Conservation (phyloP, 2,888 invertebrate species). For the Eilema griseolum region DNA sequence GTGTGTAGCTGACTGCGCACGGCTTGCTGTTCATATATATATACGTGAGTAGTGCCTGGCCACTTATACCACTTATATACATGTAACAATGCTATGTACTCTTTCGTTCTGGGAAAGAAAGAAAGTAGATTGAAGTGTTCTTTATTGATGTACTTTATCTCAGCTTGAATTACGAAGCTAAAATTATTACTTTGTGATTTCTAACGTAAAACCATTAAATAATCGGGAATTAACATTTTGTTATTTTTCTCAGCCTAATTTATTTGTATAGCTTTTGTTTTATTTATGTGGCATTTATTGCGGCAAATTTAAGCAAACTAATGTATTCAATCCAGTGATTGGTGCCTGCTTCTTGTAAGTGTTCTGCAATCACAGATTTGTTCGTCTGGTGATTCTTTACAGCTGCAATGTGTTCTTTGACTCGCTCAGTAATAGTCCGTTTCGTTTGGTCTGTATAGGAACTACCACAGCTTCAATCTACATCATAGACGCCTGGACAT, state of each 20-base stretch:
- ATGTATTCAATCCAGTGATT: too few relatives aligned
- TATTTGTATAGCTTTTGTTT: conserved; percentile 27
- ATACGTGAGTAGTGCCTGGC: conserved; percentile 16
- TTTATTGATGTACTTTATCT: neutral
- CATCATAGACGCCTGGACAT: too few relatives aligned
- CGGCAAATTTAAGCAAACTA: conserved; percentile 33
- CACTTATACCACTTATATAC: too few relatives aligned
- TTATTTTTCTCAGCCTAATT: conserved; percentile 27
- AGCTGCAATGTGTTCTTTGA: too few relatives aligned
- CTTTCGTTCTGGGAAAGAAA: neutral
- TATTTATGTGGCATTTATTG: conserved; percentile 43
- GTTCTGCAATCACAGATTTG: too few relatives aligned
- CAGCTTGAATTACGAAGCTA: conserved; percentile 27
- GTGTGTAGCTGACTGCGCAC: conserved; percentile 53
- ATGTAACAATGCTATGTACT: neutral
- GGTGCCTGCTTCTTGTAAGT: too few relatives aligned
- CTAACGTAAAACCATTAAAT: conserved; percentile 29
- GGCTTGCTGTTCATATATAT: conserved; percentile 13
- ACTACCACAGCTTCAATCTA: too few relatives aligned
- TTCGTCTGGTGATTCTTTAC: too few relatives aligned
- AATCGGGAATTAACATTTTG: conserved; percentile 32
- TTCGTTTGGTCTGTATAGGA: too few relatives aligned
- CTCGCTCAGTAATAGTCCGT: too few relatives aligned
- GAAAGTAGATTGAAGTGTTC: neutral
- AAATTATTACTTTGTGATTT: conserved; percentile 29